A percentile compares a stretch with the other conserved stretches of the same genome.
Conservation (phyloP, 1,140 invertebrate species). For the Zaprionus capensis region DNA sequence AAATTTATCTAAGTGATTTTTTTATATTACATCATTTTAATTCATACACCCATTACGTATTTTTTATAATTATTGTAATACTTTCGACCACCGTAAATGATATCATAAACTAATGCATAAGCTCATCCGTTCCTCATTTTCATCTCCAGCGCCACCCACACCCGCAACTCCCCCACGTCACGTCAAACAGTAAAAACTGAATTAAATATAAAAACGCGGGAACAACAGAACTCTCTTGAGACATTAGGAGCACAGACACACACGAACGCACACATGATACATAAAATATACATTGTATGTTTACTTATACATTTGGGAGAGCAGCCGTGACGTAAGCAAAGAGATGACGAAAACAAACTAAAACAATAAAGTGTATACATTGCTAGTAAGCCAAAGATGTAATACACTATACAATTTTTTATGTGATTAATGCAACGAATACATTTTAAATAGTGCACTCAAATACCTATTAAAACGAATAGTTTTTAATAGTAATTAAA, state of each 20-base stretch:
- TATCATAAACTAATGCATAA: conserved; percentile 24
- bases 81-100: conserved; percentile 20
- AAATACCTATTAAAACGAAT: too few relatives aligned
- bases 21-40: background rate
- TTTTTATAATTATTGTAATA: background rate
- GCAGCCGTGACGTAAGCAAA: conserved; percentile 8
- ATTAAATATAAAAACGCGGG: conserved; percentile 56
- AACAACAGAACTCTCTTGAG: conserved; percentile 21
- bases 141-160: background rate
- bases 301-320: conserved; percentile 18
- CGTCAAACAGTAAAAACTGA: conserved; percentile 36
- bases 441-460: background rate
- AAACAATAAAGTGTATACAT: background rate
- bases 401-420: background rate
- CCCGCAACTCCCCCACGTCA: background rate
- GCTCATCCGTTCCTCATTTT: background rate
- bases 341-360: conserved; percentile 42
- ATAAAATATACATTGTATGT: conserved; percentile 4
- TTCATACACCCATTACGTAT: background rate
- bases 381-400: background rate
- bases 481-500: too few relatives aligned
- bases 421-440: background rate
- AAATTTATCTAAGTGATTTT: background rate
- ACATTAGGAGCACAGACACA: conserved; percentile 8
- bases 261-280: background rate